Evolutionary conservation across 2,113 vertebrate species (phyloP), one percentile per base, ranked within the genome.

Genomic region (Neolamprologus sp.): DNA sequence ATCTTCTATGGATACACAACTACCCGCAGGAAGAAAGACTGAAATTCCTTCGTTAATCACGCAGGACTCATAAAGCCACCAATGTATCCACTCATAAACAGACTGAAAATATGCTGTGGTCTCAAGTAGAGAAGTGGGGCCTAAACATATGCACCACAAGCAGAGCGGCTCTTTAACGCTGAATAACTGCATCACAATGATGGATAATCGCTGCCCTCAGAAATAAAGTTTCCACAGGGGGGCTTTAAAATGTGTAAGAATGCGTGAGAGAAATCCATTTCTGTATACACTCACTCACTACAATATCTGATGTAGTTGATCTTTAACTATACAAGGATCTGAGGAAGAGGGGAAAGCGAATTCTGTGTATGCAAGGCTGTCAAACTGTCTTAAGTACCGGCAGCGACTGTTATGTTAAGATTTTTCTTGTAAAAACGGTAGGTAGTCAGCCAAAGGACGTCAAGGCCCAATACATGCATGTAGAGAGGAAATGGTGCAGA

Each of bases 61-160:
- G n/a, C 19, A 8, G 21, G 87, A 90, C 90, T 93, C 95, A 90
- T 95, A 94, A 95, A 96, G 88, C 83, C 88, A 87, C 54, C n/a
- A 51, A 83, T 91, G 91, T 85, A 93, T 94, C 88, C 81, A 82
- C 89, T 87, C 92, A 83, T 92, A 93, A 93, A 94, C 51, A 35
- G 87, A 55, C 71, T 85, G 87, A 12, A 93, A 93, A 88, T 85
- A 91, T 81, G 87, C 40, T 28, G 83, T 54, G 58, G 78, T 80
- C 83, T 89, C 75, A 54, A 89, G 91, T 73, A 83, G 86, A 84
- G 89, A 82, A 75, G n/a, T 17, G 53, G 81, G 73, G 42, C 28
- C 47, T 6, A 10, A 75, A 82, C 86, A 53, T 63, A 63, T 40
- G 49, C 42, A 51, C 17, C 87, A 40, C 84, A 85, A 86, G 89